Base-by-base conservation (phyloP, 1,140 invertebrate genomes). In the Acromyrmex heyeri region DNA sequence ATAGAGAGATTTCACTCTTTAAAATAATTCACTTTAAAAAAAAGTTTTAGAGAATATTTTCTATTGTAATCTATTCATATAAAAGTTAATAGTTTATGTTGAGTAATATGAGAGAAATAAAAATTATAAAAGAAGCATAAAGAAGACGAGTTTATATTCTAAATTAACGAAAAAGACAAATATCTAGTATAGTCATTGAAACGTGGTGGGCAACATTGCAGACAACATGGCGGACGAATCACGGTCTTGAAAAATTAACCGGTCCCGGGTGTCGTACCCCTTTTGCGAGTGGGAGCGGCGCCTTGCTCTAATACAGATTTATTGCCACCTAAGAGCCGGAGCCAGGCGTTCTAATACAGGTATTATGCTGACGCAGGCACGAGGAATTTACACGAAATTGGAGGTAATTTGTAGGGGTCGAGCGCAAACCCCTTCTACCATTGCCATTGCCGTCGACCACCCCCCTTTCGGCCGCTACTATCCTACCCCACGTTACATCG, bases 251-350 rank as follows among this genome's bases (percentile, higher is more conserved):
- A 91, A 91, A 91, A 91, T 91, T 88, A 90, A 87, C 61, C 83
- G 59, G 69, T 53, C 57, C 75, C 3, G 50, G 48, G n/a, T 65
- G 70, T 90, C 62, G 55, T 86, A 90, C 69, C 89, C 89, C 89
- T 88, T 91, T 91, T 88, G 86, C 77, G 61, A 82, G 57, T 69
- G 86, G 88, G 65, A 86, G 87, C 86, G 76, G 87, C 86, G 78
- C 53, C 81, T 88, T 83, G 73, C 86, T 70, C 90, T 94, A 93
- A 94, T 94, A 92, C 92, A 93, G 91, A 94, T 94, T 94, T 94
- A 94, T 94, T 91, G 91, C 89, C 64, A 77, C 86, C 78, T 93
- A 90, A 92, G 91, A 93, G 91, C 90, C 86, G 67, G 87, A 88
- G 73, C 87, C 76, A 76, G 88, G 86, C 88, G 91, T 87, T 91